Evolutionary conservation across 2,888 invertebrate genomes (phyloP), one percentile per base, ranked within the genome.

Genomic region (Willowsia nigromaculata): DNA sequence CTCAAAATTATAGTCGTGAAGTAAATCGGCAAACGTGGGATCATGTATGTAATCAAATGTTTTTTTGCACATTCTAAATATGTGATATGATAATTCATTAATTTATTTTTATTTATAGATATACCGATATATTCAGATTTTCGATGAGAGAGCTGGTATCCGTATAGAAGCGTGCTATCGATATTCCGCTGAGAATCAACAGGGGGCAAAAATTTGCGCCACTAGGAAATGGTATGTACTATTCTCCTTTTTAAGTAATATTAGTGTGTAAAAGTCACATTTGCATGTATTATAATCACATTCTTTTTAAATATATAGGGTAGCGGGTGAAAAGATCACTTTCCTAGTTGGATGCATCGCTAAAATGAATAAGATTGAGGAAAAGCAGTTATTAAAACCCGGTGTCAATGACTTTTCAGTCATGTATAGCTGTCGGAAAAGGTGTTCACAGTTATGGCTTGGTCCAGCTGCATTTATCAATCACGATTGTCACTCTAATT

Each of bases 321-420:
- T 96, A 91, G 99, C 98, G 94, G 97, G 98, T 94, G 99, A 99
- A 92, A 97, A 98, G 94, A 99, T 99, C 93, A 97, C 97, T 93
- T 97, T 97, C 94, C 95, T 99, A 91, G 98, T 99, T 91, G 99
- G 99, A 40, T 99, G 99, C 94, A 99, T 99, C 93, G 99, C 99
- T 40, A 99, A 99, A 94, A 95, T 99, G 93, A 97, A 97, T 22
- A 97, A 97, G 94, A 96, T 97, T 93, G 99, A 99, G 94, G 99
- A 99, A 94, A 96, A 96, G 50, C 96, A 97, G 92, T 94, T 99
- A 59, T 94, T 99, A 87, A 97, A 97, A 94, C 96, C 97, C 37
- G 99, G 99, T 25, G 97, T 98, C 94, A 99, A 99, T 95, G 99
- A 99, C 94, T 99, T 99, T 94, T 99, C 99, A 88, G 99, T 99